Percentiles rank a stretch among this genome's conserved stretches.
These are phyloP conservation scores for Eupithecia dodoneata DNA, from an alignment of 2,888 invertebrate species.

Conservation along the genomic window DNA sequence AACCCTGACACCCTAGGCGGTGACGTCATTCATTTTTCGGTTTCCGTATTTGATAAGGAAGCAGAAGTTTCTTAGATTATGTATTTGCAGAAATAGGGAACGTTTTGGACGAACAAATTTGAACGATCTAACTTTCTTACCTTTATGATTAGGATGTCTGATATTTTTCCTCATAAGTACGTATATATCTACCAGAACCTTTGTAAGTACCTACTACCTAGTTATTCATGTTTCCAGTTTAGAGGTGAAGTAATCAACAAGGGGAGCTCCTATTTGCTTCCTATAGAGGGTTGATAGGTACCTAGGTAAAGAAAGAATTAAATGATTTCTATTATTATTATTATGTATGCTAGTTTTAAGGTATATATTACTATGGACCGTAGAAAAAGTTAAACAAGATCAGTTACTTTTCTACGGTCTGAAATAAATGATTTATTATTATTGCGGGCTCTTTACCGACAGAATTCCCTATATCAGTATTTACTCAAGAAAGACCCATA, in stretches of 20 bases:
- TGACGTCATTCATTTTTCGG: conserved; percentile 40
- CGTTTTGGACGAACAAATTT: conserved; percentile 13
- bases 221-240: not conserved
- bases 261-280: not conserved
- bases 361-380: too few species aligned
- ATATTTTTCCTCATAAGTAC: not conserved
- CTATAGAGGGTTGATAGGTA: too few species aligned
- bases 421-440: too few species aligned
- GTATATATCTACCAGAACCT: not conserved
- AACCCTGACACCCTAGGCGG: conserved; percentile 23
- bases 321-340: too few species aligned
- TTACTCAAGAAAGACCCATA: not conserved
- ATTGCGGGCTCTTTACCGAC: not conserved
- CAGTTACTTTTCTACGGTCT: too few species aligned
- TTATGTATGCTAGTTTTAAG: too few species aligned
- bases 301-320: too few species aligned
- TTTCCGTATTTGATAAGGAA: conserved; percentile 18
- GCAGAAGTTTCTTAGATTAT: conserved; percentile 18
- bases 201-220: not conserved
- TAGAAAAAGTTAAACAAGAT: too few species aligned
- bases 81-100: conserved; percentile 21
- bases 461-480: not conserved
- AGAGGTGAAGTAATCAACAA: not conserved
- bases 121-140: not conserved
- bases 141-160: conserved; percentile 5